A percentile compares a stretch with the other conserved stretches of the same genome.
These are phyloP conservation scores for Heliconius hermathena DNA, from an alignment of 1,140 invertebrate genomes.

Conservation along the genomic window DNA sequence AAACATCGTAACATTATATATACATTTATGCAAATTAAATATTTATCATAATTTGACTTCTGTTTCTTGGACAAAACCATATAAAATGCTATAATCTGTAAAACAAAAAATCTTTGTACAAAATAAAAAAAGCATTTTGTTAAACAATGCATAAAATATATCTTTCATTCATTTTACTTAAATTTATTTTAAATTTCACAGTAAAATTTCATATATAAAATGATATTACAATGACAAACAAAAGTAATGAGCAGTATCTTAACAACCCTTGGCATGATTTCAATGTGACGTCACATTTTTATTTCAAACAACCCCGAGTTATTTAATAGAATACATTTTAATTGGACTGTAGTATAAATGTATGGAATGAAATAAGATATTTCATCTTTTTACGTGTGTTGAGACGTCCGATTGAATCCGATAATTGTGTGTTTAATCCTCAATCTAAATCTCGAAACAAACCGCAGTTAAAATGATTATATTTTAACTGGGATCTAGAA, in stretches of 20 bases:
- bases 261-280: conserved; percentile 31
- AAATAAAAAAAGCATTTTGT: not conserved
- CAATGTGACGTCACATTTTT: conserved; percentile 29
- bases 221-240: not conserved
- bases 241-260: conserved; percentile 23
- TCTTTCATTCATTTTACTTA: not conserved
- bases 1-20: no score
- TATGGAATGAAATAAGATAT: not conserved
- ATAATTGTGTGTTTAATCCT: no score
- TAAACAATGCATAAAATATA: not conserved
- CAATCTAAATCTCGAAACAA: no score
- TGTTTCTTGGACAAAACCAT: no score
- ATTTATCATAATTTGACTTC: no score
- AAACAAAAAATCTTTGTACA: not conserved
- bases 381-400: no score
- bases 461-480: no score
- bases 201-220: not conserved
- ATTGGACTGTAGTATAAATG: not conserved
- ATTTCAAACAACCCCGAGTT: not conserved
- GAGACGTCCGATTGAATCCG: not conserved
- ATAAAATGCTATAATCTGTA: no score
- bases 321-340: not conserved
- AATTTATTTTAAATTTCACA: not conserved
- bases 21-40: no score
- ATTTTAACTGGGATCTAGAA: no score